Evolutionary conservation across 2,113 vertebrate genomes (phyloP).

Genomic region (Herpailurus yagouaroundi): DNA sequence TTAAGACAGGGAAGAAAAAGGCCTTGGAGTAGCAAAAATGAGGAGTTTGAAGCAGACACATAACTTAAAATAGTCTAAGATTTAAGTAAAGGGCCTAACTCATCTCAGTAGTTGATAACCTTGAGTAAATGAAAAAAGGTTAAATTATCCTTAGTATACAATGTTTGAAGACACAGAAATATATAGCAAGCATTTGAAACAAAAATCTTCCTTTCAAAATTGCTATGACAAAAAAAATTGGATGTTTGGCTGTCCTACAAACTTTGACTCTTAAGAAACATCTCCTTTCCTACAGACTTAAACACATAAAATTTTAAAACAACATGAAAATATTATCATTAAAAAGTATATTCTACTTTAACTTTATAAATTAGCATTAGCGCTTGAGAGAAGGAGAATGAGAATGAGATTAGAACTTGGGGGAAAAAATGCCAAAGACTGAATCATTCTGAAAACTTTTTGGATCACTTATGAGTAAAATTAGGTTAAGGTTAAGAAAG

Average conservation of each 20-base stretch:
- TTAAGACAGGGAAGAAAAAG: neutral
- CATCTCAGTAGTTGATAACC: slow-evolving; percentile 19
- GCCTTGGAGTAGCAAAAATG: neutral
- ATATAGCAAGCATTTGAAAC: neutral
- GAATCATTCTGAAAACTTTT: slow-evolving; percentile 26
- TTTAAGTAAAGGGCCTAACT: neutral
- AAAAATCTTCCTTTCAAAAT: neutral
- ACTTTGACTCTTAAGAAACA: neutral
- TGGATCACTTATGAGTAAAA: slow-evolving; percentile 22
- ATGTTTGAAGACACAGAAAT: slow-evolving; percentile 8
- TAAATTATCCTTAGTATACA: neutral
- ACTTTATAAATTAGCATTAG: neutral
- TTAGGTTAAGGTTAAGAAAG: slow-evolving; percentile 31
- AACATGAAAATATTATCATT: neutral
- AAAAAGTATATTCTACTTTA: slow-evolving; percentile 6
- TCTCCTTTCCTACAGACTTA: neutral
- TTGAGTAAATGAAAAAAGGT: slow-evolving; percentile 1
- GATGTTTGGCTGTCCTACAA: neutral
- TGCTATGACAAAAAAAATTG: neutral
- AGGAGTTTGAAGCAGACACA: neutral
- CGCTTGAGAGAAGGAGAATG: neutral
- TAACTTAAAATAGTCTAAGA: slow-evolving; percentile 1
- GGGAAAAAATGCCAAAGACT: slow-evolving; percentile 8
- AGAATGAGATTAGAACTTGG: slow-evolving; percentile 21
- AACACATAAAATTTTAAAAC: slow-evolving; percentile 19